These are phyloP conservation scores for Biston betularia DNA, from an alignment of 2,888 invertebrate genomes.

Conservation along the genomic window DNA sequence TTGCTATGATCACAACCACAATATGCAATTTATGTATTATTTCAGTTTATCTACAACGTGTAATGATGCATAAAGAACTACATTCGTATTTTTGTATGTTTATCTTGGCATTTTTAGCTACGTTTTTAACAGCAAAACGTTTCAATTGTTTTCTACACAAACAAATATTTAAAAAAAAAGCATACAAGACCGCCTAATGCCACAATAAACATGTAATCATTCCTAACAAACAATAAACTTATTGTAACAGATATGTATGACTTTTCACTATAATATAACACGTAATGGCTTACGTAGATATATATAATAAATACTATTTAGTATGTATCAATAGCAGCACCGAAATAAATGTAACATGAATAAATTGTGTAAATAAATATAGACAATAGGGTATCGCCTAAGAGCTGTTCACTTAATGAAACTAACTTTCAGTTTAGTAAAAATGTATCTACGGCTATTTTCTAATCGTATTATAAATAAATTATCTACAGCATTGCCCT, in stretches of 20 bases:
- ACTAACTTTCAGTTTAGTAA: constrained; percentile 6
- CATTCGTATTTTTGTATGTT: constrained; percentile 22
- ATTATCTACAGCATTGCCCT: constrained; percentile 22
- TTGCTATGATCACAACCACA: constrained; percentile 84
- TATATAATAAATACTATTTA: constrained; percentile 28
- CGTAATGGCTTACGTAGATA: constrained; percentile 35
- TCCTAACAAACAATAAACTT: constrained; percentile 66
- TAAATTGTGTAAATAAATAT: constrained; percentile 17
- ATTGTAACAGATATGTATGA: constrained; percentile 81
- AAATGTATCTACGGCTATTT: constrained; percentile 17
- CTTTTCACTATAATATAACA: constrained; percentile 43
- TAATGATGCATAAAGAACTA: constrained; percentile 10
- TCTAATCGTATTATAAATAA: constrained; percentile 29
- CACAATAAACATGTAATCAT: constrained; percentile 55
- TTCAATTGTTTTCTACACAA: neutral
- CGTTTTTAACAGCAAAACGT: constrained; percentile 6
- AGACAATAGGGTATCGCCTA: constrained; percentile 1
- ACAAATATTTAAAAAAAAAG: constrained; percentile 13
- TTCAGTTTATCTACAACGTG: constrained; percentile 44
- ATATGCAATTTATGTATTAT: constrained; percentile 70
- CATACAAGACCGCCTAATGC: constrained; percentile 40
- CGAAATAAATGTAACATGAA: constrained; percentile 35
- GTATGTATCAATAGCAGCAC: constrained; percentile 37
- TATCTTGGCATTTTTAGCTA: constrained; percentile 38
- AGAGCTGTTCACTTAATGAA: constrained; percentile 11